Percentiles rank a stretch among this genome's conserved stretches.
Conservation (phyloP, 2,797 vertebrate genomes). For the Urocyon cinereoargenteus region DNA sequence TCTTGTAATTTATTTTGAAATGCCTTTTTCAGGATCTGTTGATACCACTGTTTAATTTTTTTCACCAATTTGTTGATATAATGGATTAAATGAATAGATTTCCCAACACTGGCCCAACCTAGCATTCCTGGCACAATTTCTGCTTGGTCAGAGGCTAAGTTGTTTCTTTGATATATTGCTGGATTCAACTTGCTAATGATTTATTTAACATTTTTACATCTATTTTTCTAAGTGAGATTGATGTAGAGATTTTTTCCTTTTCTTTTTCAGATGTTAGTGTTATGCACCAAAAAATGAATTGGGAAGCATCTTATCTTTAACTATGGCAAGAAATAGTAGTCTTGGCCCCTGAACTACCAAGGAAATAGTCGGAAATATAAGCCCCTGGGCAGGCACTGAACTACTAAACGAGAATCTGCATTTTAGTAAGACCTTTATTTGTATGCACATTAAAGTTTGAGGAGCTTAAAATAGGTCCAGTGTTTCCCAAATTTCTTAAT, state of each 20-base stretch:
- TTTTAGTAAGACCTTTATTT: neutral
- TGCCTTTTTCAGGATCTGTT: neutral
- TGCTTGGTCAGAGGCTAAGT: neutral
- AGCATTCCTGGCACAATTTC: neutral
- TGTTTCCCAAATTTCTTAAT: conserved; percentile 45
- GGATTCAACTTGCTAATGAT: neutral
- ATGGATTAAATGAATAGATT: conserved; percentile 36
- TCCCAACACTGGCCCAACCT: neutral
- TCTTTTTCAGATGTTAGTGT: neutral
- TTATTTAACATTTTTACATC: conserved; percentile 42
- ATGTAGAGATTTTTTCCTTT: neutral
- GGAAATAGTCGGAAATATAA: neutral
- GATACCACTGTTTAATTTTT: neutral
- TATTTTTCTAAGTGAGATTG: conserved; percentile 13
- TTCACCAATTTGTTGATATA: conserved; percentile 45
- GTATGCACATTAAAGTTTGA: neutral
- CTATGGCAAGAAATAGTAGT: neutral
- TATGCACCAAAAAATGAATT: neutral
- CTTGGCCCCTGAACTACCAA: neutral
- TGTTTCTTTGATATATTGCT: neutral
- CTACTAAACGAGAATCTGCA: neutral
- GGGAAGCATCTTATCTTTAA: neutral
- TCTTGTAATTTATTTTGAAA: conserved; percentile 9
- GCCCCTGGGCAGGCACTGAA: neutral
- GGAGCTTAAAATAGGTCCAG: neutral